These are phyloP conservation scores for Orchesella cincta DNA, from an alignment of 1,140 invertebrate genomes.

Conservation along the genomic window DNA sequence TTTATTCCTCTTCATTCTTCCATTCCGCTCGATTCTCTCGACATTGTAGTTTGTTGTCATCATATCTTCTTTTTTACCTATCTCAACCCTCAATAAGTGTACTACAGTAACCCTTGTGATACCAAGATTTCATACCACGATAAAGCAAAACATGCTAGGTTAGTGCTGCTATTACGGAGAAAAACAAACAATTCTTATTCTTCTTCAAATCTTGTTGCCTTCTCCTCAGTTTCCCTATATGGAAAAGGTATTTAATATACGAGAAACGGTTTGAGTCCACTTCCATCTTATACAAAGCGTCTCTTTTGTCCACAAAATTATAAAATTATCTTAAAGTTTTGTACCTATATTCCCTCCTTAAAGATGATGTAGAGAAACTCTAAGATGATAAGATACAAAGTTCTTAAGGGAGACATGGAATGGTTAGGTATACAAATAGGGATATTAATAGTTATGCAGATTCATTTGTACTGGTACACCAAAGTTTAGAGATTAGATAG, in stretches of 20 bases:
- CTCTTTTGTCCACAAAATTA: background rate
- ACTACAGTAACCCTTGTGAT: too few relatives aligned
- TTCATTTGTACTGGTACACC: too few relatives aligned
- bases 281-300: background rate
- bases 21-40: too few relatives aligned
- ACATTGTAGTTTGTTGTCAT: too few relatives aligned
- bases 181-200: background rate
- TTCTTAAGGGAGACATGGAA: background rate
- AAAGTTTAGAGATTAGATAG: background rate
- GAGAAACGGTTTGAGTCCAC: too few relatives aligned
- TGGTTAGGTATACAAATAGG: constrained; percentile 2
- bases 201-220: too few relatives aligned
- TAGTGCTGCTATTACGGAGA: background rate
- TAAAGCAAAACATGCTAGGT: background rate
- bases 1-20: too few relatives aligned
- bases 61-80: too few relatives aligned
- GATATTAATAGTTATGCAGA: constrained; percentile 1
- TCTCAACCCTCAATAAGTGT: too few relatives aligned
- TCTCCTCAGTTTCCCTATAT: too few relatives aligned
- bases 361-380: background rate
- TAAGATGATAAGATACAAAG: background rate
- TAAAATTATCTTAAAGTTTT: background rate
- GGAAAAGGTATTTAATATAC: too few relatives aligned
- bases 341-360: background rate
- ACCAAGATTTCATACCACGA: background rate